Evolutionary conservation across 2,113 vertebrate species (phyloP).

Genomic region (Epinephelus fuscoguttatus): DNA sequence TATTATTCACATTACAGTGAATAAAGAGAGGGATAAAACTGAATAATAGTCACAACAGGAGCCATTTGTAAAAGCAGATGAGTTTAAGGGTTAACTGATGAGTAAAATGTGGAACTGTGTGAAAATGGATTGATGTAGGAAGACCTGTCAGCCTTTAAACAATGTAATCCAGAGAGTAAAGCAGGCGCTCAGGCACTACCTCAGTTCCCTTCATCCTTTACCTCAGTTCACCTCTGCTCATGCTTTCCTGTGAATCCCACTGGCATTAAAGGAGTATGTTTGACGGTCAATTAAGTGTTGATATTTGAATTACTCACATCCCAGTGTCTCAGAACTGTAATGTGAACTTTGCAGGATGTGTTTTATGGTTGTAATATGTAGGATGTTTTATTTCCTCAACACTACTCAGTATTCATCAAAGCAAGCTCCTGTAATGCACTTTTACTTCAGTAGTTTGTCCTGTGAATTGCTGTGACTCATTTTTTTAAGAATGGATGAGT

Average conservation of each 20-base stretch:
- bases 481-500: not conserved
- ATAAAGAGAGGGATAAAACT: not conserved
- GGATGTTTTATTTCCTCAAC: not conserved
- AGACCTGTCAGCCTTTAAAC: not conserved
- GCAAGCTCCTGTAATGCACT: not conserved
- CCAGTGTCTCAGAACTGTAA: not conserved
- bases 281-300: not conserved
- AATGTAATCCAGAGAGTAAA: not conserved
- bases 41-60: not conserved
- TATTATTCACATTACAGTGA: not conserved
- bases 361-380: not conserved
- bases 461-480: not conserved
- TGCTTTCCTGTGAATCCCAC: not conserved
- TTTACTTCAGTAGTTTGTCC: not conserved
- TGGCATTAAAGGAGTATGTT: not conserved
- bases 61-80: not conserved
- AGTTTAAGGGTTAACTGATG: not conserved
- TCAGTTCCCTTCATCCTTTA: not conserved
- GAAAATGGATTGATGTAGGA: not conserved
- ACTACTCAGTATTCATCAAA: not conserved
- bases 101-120: not conserved
- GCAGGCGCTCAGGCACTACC: not conserved
- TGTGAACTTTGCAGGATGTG: not conserved
- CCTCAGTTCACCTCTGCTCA: slow-evolving; percentile 14
- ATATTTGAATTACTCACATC: slow-evolving; percentile 4